Conservation (phyloP, 2,113 vertebrate species). For the Turdus rufiventris region DNA sequence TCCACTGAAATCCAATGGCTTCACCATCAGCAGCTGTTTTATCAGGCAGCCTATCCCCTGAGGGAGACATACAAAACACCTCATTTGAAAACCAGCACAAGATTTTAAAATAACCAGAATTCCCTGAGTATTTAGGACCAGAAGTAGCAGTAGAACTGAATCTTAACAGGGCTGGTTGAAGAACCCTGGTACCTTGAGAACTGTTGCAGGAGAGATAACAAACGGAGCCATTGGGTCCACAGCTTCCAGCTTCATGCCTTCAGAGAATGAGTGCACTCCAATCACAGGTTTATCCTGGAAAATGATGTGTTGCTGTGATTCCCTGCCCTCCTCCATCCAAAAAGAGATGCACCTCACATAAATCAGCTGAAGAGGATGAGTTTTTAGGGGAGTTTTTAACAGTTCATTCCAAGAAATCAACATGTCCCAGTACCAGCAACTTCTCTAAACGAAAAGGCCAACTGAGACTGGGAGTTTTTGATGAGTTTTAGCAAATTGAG, state of each 20-base stretch:
- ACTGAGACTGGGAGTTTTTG: not conserved
- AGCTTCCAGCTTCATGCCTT: constrained; percentile 95
- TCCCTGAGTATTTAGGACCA: not conserved
- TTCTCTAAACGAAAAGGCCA: not conserved
- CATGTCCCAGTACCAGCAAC: not conserved
- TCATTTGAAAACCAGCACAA: not conserved
- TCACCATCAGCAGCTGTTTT: not conserved
- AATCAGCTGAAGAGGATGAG: not conserved
- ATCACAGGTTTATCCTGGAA: constrained; percentile 86
- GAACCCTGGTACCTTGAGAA: constrained; percentile 83
- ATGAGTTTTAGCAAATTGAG: not conserved
- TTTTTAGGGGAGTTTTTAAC: not conserved
- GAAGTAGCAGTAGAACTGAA: not conserved
- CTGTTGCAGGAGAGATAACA: constrained; percentile 89
- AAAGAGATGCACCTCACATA: not conserved
- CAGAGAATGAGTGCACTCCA: constrained; percentile 82
- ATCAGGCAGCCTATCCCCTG: not conserved
- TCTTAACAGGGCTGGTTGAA: not conserved
- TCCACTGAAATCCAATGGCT: not conserved
- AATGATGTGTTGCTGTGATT: not conserved
- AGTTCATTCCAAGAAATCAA: not conserved
- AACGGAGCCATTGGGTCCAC: constrained; percentile 88
- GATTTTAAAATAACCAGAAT: not conserved
- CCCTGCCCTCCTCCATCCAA: not conserved
- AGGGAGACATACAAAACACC: not conserved